Conservation (phyloP, 2,888 invertebrate genomes). For the Drosophila nr. perissopoda region DNA sequence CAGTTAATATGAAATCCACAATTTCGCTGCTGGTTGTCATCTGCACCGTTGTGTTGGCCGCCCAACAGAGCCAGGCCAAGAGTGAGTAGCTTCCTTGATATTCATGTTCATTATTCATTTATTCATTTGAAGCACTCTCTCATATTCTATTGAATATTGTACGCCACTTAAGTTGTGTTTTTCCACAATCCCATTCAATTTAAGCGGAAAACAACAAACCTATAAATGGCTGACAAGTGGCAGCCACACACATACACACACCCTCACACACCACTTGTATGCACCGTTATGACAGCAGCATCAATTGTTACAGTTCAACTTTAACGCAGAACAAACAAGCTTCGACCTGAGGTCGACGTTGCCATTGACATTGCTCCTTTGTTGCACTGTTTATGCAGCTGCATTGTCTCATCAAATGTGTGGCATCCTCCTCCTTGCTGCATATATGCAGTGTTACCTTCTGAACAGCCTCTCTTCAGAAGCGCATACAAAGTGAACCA, state of each 20-base stretch:
- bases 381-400: constrained; percentile 75
- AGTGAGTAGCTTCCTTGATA: constrained; percentile 76
- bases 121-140: constrained; percentile 3
- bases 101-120: constrained; percentile 4
- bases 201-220: constrained; percentile 67
- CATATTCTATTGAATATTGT: constrained; percentile 17
- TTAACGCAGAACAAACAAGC: constrained; percentile 61
- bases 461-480: constrained; percentile 2
- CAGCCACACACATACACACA: constrained; percentile 31
- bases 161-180: constrained; percentile 26
- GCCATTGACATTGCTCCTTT: constrained; percentile 54
- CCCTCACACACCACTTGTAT: background rate
- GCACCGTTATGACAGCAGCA: constrained; percentile 44
- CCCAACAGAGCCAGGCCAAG: constrained; percentile 84
- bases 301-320: constrained; percentile 69
- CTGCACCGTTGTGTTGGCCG: constrained; percentile 83
- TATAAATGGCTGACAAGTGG: constrained; percentile 65
- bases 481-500: constrained; percentile 1
- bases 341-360: constrained; percentile 23
- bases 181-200: constrained; percentile 57
- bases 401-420: constrained; percentile 33
- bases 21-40: constrained; percentile 83
- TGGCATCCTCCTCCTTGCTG: constrained; percentile 11
- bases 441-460: background rate
- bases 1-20: constrained; percentile 83